Percentiles rank a stretch among this genome's conserved stretches.
These are phyloP conservation scores for Mesochorus sp. DNA, from an alignment of 2,888 invertebrate species.

Conservation along the genomic window DNA sequence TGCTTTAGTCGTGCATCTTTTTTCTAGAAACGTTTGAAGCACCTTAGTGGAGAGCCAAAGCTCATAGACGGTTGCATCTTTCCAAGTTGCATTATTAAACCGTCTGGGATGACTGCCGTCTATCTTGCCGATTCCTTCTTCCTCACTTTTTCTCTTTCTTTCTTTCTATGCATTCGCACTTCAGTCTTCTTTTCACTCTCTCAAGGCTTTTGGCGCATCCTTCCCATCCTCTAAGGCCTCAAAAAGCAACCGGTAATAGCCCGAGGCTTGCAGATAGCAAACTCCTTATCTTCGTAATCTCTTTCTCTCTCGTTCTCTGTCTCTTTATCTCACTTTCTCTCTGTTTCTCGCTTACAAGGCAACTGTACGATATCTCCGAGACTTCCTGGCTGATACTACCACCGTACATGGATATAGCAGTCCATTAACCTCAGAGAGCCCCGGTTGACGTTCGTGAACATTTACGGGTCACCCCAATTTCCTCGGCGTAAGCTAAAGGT, in stretches of 20 bases:
- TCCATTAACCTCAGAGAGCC: slow-evolving; percentile 62
- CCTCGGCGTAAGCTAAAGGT: slow-evolving; percentile 44
- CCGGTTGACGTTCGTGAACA: slow-evolving; percentile 61
- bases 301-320: background rate
- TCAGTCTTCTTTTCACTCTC: background rate
- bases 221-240: slow-evolving; percentile 1
- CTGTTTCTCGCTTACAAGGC: background rate
- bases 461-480: slow-evolving; percentile 68
- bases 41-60: slow-evolving; percentile 9
- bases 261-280: background rate
- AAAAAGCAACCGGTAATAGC: slow-evolving; percentile 10
- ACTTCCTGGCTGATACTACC: slow-evolving; percentile 29
- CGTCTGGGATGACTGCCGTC: slow-evolving; percentile 34
- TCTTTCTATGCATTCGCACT: background rate
- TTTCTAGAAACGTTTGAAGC: slow-evolving; percentile 15
- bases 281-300: slow-evolving; percentile 4
- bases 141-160: slow-evolving; percentile 1
- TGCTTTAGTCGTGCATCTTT: slow-evolving; percentile 2
- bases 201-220: slow-evolving; percentile 24
- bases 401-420: slow-evolving; percentile 43
- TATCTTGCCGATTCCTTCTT: slow-evolving; percentile 40
- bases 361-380: background rate
- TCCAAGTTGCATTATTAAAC: slow-evolving; percentile 58
- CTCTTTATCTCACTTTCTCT: slow-evolving; percentile 1
- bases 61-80: slow-evolving; percentile 29